Evolutionary conservation across 2,113 vertebrate species (phyloP), one percentile per base, ranked within the genome.

Genomic region (Piprites chloris): DNA sequence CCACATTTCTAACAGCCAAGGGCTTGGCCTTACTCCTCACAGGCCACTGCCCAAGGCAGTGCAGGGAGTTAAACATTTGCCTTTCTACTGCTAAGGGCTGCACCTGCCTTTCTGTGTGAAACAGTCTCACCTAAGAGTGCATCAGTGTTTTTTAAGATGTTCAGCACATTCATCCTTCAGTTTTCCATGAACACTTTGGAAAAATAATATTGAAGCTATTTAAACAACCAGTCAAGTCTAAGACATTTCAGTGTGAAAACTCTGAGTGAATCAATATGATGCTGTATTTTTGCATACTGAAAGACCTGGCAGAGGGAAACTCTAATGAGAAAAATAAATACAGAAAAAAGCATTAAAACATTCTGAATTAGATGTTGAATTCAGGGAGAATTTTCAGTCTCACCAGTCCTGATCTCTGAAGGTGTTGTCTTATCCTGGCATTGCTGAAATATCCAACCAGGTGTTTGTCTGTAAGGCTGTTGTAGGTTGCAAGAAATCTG

Each of bases 381-480:
- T 33, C 32, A 76, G 56, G 15, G 15, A 56, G 90, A 72, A 8
- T 71, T 74, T 80, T 76, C 21, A 76, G 2, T 72, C 98, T 85
- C 98, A 99, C 99, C 99, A 99, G 98, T 27, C 99, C 99, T 23
- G 99, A 98, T 98, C 98, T 98, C 81, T 98, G 98, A 35, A 99
- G 98, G 83, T 99, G 99, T 84, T 96, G 96, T 78, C 98, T 98
- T 95, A 99, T 99, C 84, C 99, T 97, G 39, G 96, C 96, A 84
- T 98, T 99, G 97, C 98, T 99, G 97, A 99, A 99, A 94, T 99
- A 99, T 37, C 98, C 98, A 16, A 95, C 94, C 50, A 99, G 97
- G 93, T 99, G 99, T 97, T 98, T 99, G 97, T 99, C 99, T 3
- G 98, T 99, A 18, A 99, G 98, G 72, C 99, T 99, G 87, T 99